Percentiles rank a stretch among this genome's conserved stretches.
These are phyloP conservation scores for Merops nubicus DNA, from an alignment of 2,113 vertebrate genomes.

Conservation along the genomic window DNA sequence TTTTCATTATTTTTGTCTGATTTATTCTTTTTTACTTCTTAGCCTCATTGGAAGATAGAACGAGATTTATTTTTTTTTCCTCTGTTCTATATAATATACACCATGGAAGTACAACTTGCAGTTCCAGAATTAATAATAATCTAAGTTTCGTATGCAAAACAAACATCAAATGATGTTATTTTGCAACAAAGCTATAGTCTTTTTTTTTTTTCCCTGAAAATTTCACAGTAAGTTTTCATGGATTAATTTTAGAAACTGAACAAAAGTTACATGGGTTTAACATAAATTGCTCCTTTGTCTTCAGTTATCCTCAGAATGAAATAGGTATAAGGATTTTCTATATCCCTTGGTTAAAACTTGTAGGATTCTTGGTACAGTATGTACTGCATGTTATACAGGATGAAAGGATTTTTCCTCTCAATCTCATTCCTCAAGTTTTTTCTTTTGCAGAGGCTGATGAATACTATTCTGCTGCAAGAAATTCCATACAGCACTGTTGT, in stretches of 20 bases:
- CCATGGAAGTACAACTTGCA: background rate
- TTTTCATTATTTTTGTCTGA: background rate
- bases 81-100: background rate
- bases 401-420: background rate
- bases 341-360: background rate
- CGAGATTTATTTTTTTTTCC: background rate
- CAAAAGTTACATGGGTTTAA: background rate
- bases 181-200: background rate
- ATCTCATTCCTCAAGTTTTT: background rate
- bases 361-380: background rate
- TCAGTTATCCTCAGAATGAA: background rate
- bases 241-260: background rate
- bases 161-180: background rate
- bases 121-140: background rate
- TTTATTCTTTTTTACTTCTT: background rate
- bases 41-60: background rate
- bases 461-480: background rate
- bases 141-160: background rate
- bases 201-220: background rate
- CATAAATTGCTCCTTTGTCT: background rate
- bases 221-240: background rate
- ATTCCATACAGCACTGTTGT: background rate
- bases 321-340: background rate
- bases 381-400: background rate
- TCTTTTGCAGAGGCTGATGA: background rate